phyloP scores from a whole-genome alignment of 1,140 invertebrate genomes.

The Tetramorium simillimum region DNA sequence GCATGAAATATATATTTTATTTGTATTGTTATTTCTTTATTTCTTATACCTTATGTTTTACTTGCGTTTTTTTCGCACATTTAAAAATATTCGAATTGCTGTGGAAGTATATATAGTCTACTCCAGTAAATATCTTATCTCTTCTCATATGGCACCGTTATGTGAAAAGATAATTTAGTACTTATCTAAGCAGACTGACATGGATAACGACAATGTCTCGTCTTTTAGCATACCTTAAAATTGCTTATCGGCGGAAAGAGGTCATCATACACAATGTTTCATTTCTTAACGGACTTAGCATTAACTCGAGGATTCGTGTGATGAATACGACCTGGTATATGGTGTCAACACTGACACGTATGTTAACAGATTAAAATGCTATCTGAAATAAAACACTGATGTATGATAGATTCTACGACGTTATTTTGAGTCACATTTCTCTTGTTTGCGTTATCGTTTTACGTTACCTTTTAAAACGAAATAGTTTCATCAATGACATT shows the following conservation, averaged over 20 bases:
- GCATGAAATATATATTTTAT: neutral
- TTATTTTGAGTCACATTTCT: neutral
- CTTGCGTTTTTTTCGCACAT: neutral
- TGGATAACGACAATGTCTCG: slow-evolving; percentile 54
- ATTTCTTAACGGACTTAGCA: slow-evolving; percentile 33
- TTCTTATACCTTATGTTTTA: neutral
- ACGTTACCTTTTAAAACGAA: neutral
- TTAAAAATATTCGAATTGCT: neutral
- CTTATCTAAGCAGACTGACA: slow-evolving; percentile 62
- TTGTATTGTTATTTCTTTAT: neutral
- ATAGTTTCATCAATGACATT: neutral
- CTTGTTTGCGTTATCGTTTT: neutral
- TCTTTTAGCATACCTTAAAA: slow-evolving; percentile 63
- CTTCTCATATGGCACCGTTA: slow-evolving; percentile 57
- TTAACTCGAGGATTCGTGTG: neutral
- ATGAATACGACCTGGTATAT: slow-evolving; percentile 15
- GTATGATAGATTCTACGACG: neutral
- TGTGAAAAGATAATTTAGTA: slow-evolving; percentile 64
- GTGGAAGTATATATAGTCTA: neutral
- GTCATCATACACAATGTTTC: neutral
- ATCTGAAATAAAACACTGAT: slow-evolving; percentile 1
- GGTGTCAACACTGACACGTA: neutral
- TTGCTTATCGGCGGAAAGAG: slow-evolving; percentile 59
- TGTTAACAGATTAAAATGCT: slow-evolving; percentile 36
- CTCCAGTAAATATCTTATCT: slow-evolving; percentile 37